These are phyloP conservation scores for Eupithecia abbreviata DNA, from an alignment of 2,888 invertebrate genomes.

Conservation along the genomic window DNA sequence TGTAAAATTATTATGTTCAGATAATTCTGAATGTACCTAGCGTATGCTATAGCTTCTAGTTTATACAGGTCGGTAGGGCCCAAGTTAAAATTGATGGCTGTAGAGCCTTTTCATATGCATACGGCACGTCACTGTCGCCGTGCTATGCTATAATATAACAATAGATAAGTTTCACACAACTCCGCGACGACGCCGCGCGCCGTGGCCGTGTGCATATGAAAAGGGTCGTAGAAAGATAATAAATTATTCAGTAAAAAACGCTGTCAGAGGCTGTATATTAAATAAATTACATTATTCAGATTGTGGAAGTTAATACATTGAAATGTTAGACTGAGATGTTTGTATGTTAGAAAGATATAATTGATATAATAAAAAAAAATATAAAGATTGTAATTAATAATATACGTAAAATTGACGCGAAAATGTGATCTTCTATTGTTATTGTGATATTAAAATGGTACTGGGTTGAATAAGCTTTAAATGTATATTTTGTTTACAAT, in stretches of 20 bases:
- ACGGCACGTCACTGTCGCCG: too few species aligned
- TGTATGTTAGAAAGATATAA: too few species aligned
- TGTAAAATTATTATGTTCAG: background rate
- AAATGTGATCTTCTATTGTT: background rate
- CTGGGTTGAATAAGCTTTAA: constrained; percentile 24
- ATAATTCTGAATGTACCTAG: background rate
- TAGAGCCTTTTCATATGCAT: too few species aligned
- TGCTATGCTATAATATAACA: too few species aligned
- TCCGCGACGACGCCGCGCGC: too few species aligned
- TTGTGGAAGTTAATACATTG: background rate
- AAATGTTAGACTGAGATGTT: background rate
- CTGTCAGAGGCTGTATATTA: background rate
- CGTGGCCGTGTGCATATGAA: too few species aligned
- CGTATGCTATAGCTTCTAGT: background rate
- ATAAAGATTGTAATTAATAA: too few species aligned
- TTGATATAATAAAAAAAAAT: background rate
- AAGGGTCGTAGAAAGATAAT: background rate
- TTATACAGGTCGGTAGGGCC: background rate
- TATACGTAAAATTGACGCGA: background rate
- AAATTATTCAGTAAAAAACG: background rate
- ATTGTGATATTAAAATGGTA: constrained; percentile 11
- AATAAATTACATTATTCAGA: background rate
- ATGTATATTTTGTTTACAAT: constrained; percentile 5
- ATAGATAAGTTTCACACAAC: too few species aligned
- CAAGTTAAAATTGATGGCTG: background rate